phyloP scores from a whole-genome alignment of 1,140 invertebrate species.

The Daktulosphaira vitifoliae region DNA sequence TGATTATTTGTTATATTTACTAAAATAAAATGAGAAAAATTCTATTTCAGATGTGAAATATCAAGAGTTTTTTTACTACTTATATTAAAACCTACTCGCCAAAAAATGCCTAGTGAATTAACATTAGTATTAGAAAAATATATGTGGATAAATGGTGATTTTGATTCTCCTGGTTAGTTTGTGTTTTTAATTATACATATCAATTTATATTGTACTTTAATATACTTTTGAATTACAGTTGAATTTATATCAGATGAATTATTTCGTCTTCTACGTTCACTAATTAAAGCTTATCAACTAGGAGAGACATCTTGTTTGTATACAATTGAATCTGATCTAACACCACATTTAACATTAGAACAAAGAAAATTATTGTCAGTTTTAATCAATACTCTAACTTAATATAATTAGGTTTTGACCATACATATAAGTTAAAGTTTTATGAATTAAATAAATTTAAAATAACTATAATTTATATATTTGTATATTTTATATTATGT shows the following conservation, averaged over 20 bases:
- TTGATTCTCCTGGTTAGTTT: slow-evolving; percentile 23
- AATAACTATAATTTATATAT: too few relatives aligned
- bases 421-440: too few relatives aligned
- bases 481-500: too few relatives aligned
- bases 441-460: too few relatives aligned
- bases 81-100: slow-evolving; percentile 25
- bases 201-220: neutral
- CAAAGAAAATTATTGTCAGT: slow-evolving; percentile 24
- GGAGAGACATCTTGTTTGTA: slow-evolving; percentile 16
- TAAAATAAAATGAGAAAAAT: neutral
- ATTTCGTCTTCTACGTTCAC: slow-evolving; percentile 17
- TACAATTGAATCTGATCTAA: slow-evolving; percentile 27
- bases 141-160: slow-evolving; percentile 29
- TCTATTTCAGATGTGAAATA: slow-evolving; percentile 18
- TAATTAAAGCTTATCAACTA: slow-evolving; percentile 18
- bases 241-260: slow-evolving; percentile 15
- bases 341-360: slow-evolving; percentile 20
- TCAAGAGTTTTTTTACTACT: slow-evolving; percentile 19
- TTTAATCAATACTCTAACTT: slow-evolving; percentile 22
- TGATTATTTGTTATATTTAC: neutral
- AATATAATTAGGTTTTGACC: neutral
- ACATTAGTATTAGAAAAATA: slow-evolving; percentile 23
- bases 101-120: slow-evolving; percentile 31
- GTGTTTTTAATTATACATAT: neutral
- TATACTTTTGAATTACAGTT: slow-evolving; percentile 4